Base-by-base conservation (phyloP, 2,113 vertebrate genomes). In the Nycticorax nycticorax region DNA sequence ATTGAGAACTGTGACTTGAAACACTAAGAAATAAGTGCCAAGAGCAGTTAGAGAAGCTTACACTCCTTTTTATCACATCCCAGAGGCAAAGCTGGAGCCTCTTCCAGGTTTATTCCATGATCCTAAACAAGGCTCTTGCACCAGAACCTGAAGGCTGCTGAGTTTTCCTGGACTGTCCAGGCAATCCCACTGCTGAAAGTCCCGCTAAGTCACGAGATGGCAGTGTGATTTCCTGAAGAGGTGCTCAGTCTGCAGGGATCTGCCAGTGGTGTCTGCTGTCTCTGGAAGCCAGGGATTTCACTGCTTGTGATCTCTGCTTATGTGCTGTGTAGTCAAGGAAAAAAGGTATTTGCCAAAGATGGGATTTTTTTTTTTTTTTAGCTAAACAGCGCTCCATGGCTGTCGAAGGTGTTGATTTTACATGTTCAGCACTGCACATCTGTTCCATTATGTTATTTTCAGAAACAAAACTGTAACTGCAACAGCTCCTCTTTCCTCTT, bases 401-500 rank as follows among this genome's bases (percentile, higher is more conserved):
- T 89, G n/a, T 45, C 3, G 1, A 60, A 82, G 37, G 30, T 71
- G 43, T 45, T 39, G 16, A 20, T 92, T 52, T 66, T 74, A 26
- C 14, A 26, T 23, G 35, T 66, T 33, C 27, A 74, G 22, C 6
- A 2, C 47, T 3, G 17, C 56, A 22, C 23, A 45, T 37, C 55
- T 39, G 22, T 53, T 67, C 59, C 4, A 2, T 30, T 19, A 5
- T 2, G 10, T 18, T 45, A 7, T 81, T 94, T 75, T 21, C 72
- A 28, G 5, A 41, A 84, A 22, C 1, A 3, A 43, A 8, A 19
- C 2, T 0, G 0, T 10, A 12, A 7, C 68, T 60, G 20, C 50
- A 92, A 20, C 18, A 32, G 3, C n/a, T 67, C 24, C n/a, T 78
- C 35, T 76, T 47, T 75, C 56, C 83, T 74, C 60, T 76, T 94